phyloP scores from a whole-genome alignment of 1,140 invertebrate genomes.

The Pentalonia nigronervosa region DNA sequence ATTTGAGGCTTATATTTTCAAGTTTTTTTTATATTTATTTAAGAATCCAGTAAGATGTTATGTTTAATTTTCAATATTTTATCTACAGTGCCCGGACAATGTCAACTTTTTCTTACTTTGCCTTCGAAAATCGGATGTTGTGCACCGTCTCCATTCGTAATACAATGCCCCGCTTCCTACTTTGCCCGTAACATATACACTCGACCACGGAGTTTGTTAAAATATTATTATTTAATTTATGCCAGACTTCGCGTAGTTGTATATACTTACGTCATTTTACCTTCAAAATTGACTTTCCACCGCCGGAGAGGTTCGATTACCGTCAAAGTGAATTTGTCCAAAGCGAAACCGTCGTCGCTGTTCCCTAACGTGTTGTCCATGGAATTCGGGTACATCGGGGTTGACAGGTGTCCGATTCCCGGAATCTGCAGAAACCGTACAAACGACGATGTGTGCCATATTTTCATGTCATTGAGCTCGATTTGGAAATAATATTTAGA shows the following conservation, averaged over 20 bases:
- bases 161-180: too few relatives aligned
- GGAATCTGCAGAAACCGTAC: slow-evolving; percentile 26
- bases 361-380: neutral
- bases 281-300: neutral
- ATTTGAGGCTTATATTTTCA: too few relatives aligned
- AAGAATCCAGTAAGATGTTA: too few relatives aligned
- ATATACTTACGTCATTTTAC: slow-evolving; percentile 38
- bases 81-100: too few relatives aligned
- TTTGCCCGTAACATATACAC: too few relatives aligned
- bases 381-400: neutral
- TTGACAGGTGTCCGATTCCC: neutral
- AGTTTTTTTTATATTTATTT: too few relatives aligned
- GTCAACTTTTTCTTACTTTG: too few relatives aligned
- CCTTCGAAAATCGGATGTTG: too few relatives aligned
- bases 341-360: neutral
- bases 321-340: neutral
- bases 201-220: too few relatives aligned
- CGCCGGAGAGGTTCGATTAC: neutral
- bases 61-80: too few relatives aligned
- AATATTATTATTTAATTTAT: too few relatives aligned
- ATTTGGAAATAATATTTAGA: neutral
- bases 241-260: neutral
- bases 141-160: too few relatives aligned
- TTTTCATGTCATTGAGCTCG: neutral
- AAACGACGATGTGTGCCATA: neutral